Evolutionary conservation across 53 echinoderm and acorn worm species (phyloP).

Genomic region (Antedon mediterranea): DNA sequence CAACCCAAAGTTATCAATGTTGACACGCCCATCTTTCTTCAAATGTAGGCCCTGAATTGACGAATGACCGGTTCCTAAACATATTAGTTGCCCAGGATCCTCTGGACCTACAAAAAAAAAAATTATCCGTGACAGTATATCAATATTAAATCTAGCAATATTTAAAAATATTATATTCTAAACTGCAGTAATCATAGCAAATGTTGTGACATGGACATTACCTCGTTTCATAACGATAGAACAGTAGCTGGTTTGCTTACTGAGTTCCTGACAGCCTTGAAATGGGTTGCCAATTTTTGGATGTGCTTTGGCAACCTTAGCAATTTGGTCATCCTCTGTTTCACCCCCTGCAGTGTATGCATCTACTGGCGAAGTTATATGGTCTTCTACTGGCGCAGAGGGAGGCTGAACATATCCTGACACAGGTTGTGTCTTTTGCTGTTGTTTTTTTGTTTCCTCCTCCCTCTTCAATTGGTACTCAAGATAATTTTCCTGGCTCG

Average conservation of each 20-base stretch:
- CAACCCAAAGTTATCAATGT: slow-evolving; percentile 60
- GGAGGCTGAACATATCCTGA: not conserved
- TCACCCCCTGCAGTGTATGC: not conserved
- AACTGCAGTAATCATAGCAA: not conserved
- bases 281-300: slow-evolving; percentile 57
- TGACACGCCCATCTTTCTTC: slow-evolving; percentile 53
- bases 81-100: slow-evolving; percentile 38
- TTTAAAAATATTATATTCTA: no score
- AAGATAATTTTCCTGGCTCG: slow-evolving; percentile 46
- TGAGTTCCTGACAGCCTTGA: slow-evolving; percentile 44
- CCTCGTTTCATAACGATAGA: slow-evolving; percentile 53
- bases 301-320: slow-evolving; percentile 24
- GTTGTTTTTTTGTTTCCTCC: not conserved
- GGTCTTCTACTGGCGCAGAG: not conserved
- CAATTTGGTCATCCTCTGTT: slow-evolving; percentile 42
- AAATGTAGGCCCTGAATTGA: slow-evolving; percentile 34
- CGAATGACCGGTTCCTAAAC: slow-evolving; percentile 63
- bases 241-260: slow-evolving; percentile 29
- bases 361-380: not conserved
- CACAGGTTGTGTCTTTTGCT: not conserved
- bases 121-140: not conserved
- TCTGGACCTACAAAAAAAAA: slow-evolving; percentile 9
- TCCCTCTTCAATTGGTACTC: slow-evolving; percentile 55
- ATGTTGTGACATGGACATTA: slow-evolving; percentile 1
- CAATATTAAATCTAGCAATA: no score